Evolutionary conservation across 2,797 vertebrate genomes (phyloP).

Genomic region (Borostomias antarcticus): DNA sequence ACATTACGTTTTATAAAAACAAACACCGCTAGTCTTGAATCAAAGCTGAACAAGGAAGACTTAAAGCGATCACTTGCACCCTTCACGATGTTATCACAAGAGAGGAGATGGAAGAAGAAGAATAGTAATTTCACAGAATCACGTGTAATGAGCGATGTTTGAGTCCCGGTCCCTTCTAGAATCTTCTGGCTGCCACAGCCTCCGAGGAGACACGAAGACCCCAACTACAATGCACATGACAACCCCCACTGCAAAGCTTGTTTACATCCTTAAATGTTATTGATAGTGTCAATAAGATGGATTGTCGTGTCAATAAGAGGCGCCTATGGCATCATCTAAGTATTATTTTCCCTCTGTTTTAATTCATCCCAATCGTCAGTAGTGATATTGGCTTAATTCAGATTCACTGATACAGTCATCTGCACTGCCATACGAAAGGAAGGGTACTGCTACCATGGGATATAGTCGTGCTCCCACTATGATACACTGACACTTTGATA

Average conservation of each 20-base stretch:
- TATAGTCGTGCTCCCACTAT: background rate
- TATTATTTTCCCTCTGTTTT: background rate
- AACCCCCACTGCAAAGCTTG: conserved; percentile 44
- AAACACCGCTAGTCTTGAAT: conserved; percentile 33
- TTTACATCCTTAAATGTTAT: conserved; percentile 44
- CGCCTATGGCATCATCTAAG: background rate
- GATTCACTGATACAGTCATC: conserved; percentile 1
- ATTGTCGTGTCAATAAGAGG: background rate
- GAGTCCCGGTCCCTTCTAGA: background rate
- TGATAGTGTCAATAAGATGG: conserved; percentile 25
- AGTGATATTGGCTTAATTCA: background rate
- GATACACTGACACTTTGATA: background rate
- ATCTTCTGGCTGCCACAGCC: background rate
- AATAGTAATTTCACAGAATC: background rate
- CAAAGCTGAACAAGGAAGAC: conserved; percentile 43
- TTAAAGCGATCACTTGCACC: conserved; percentile 17
- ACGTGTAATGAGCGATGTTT: background rate
- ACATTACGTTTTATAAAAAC: conserved; percentile 51
- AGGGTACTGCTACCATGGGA: background rate
- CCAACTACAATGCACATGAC: conserved; percentile 60
- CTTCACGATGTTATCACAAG: conserved; percentile 29
- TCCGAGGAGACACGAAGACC: conserved; percentile 54
- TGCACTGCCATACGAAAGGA: background rate
- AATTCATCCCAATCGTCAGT: background rate
- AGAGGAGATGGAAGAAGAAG: background rate